Evolutionary conservation across 2,888 invertebrate species (phyloP).

Genomic region (Cremastinae sp.): DNA sequence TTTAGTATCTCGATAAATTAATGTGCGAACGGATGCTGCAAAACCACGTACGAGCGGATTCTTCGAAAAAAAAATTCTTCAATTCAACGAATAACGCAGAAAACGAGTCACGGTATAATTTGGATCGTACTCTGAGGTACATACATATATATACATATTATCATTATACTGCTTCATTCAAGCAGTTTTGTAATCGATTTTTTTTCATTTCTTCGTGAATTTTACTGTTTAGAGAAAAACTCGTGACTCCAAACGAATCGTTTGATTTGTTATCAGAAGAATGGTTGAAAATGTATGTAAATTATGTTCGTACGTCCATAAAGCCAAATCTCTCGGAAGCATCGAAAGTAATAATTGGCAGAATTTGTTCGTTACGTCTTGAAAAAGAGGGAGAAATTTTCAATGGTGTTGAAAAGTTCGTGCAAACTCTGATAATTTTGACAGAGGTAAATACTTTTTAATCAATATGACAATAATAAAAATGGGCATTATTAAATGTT

Average conservation of each 20-base stretch:
- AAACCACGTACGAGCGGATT: background rate
- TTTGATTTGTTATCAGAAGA: slow-evolving; percentile 87
- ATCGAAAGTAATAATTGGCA: slow-evolving; percentile 81
- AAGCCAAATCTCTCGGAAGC: slow-evolving; percentile 79
- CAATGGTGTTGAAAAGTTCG: slow-evolving; percentile 58
- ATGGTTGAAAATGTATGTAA: slow-evolving; percentile 91
- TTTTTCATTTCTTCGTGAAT: background rate
- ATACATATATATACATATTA: background rate
- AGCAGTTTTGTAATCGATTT: background rate
- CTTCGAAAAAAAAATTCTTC: slow-evolving; percentile 1
- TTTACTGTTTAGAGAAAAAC: slow-evolving; percentile 80
- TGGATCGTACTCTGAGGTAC: slow-evolving; percentile 20
- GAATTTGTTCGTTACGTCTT: slow-evolving; percentile 16
- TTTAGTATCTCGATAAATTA: slow-evolving; percentile 46
- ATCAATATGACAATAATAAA: background rate
- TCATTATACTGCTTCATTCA: background rate
- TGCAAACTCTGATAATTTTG: slow-evolving; percentile 91
- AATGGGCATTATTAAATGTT: background rate
- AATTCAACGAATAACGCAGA: background rate
- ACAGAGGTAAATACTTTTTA: slow-evolving; percentile 82
- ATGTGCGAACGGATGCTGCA: slow-evolving; percentile 42
- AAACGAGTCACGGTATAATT: background rate
- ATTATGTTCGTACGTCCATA: slow-evolving; percentile 91
- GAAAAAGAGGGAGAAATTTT: slow-evolving; percentile 2
- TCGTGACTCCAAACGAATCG: slow-evolving; percentile 82